Evolutionary conservation across 2,888 invertebrate genomes (phyloP).

Genomic region (Dysmachus trigonus): DNA sequence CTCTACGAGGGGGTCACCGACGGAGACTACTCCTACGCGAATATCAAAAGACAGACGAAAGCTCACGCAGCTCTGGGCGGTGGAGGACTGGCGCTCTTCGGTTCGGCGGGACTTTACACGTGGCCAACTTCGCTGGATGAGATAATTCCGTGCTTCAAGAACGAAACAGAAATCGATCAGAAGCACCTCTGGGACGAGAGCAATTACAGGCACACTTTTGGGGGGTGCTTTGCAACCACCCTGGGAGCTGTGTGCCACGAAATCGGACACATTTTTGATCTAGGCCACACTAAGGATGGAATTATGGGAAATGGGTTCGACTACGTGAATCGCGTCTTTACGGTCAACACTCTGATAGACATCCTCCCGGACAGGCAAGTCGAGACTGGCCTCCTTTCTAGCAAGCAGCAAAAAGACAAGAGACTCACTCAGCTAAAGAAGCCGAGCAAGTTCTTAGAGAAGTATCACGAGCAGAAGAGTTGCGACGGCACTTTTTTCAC

Average conservation of each 20-base stretch:
- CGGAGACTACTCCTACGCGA: conserved; percentile 73
- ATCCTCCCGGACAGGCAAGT: conserved; percentile 60
- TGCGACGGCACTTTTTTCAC: conserved; percentile 61
- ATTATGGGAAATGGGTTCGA: conserved; percentile 94
- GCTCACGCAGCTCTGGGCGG: conserved; percentile 92
- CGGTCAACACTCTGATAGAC: conserved; percentile 67
- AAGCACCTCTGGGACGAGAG: conserved; percentile 87
- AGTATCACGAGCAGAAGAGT: conserved; percentile 60
- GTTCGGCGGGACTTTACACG: conserved; percentile 88
- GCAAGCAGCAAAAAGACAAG: conserved; percentile 24
- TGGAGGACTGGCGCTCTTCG: conserved; percentile 90
- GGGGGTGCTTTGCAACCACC: conserved; percentile 89
- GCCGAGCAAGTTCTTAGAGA: conserved; percentile 55
- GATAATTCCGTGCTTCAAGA: conserved; percentile 66
- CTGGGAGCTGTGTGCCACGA: conserved; percentile 93
- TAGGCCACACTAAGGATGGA: conserved; percentile 89
- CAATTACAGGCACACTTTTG: conserved; percentile 85
- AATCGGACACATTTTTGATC: conserved; percentile 91
- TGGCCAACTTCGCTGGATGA: conserved; percentile 82
- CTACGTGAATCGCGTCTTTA: conserved; percentile 80
- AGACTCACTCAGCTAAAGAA: conserved; percentile 60
- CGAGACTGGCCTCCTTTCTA: not conserved
- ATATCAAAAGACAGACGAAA: conserved; percentile 74
- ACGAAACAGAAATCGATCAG: conserved; percentile 73
- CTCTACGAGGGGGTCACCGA: conserved; percentile 75